These are phyloP conservation scores for Spilogale gracilis DNA, from an alignment of 2,113 vertebrate species.

Conservation along the genomic window DNA sequence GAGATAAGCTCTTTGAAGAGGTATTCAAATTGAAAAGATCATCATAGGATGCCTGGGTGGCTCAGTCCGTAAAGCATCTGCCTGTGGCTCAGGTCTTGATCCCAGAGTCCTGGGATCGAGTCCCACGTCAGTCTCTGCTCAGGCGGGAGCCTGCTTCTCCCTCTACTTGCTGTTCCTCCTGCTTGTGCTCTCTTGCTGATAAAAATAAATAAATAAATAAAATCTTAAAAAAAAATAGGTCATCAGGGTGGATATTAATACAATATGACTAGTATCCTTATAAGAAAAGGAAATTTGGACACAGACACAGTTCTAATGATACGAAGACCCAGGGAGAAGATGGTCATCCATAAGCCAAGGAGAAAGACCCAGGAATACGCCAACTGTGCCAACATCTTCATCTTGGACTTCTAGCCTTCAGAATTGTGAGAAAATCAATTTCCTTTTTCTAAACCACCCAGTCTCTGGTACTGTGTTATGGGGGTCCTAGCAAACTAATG, in stretches of 20 bases:
- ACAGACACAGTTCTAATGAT: background rate
- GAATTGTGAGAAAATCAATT: background rate
- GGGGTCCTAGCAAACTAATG: background rate
- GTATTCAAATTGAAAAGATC: background rate
- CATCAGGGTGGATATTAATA: background rate
- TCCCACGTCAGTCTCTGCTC: no score
- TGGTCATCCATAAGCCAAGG: background rate
- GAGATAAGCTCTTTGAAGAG: background rate
- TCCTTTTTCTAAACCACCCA: background rate
- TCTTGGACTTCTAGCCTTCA: background rate
- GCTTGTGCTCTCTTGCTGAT: no score
- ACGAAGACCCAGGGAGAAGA: background rate
- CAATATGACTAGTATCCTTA: background rate
- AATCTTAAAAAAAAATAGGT: background rate
- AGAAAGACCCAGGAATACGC: background rate
- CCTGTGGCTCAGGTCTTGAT: no score
- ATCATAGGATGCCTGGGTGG: no score
- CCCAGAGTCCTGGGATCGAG: no score
- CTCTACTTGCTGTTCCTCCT: no score
- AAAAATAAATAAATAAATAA: no score
- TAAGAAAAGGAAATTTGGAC: slow-evolving; percentile 24
- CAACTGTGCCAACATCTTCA: background rate
- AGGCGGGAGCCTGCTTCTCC: no score
- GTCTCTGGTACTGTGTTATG: background rate
- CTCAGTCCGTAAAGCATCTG: no score